Percentiles rank a stretch among this genome's conserved stretches.
These are phyloP conservation scores for Scelioninae gen. 2 DNA, from an alignment of 2,888 invertebrate genomes.

Conservation along the genomic window DNA sequence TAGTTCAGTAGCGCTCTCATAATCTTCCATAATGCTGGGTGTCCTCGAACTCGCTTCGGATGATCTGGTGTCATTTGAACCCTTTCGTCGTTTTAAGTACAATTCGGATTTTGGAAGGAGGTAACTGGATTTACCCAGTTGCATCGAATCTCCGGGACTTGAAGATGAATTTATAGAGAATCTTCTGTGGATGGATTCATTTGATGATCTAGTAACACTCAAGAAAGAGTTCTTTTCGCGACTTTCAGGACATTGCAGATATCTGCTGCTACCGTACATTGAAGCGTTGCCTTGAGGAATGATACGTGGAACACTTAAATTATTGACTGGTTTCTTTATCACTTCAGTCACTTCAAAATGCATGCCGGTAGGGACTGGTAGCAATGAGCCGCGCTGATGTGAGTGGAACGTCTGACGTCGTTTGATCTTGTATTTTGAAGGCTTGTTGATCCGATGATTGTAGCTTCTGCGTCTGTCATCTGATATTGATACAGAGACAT, in stretches of 20 bases:
- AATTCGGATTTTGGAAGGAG: constrained; percentile 61
- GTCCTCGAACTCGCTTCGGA: constrained; percentile 51
- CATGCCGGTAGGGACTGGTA: constrained; percentile 54
- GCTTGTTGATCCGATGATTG: constrained; percentile 65
- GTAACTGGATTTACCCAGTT: constrained; percentile 53
- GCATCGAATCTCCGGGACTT: constrained; percentile 56
- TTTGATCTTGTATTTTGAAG: constrained; percentile 70
- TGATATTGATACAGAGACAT: constrained; percentile 66
- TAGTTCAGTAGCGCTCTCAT: constrained; percentile 49
- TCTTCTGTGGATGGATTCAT: constrained; percentile 63
- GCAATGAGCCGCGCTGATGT: constrained; percentile 63
- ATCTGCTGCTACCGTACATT: constrained; percentile 75
- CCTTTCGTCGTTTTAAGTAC: constrained; percentile 58
- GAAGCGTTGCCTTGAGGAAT: constrained; percentile 71
- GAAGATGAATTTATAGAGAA: constrained; percentile 59
- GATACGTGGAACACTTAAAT: constrained; percentile 71
- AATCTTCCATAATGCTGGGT: constrained; percentile 57
- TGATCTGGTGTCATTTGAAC: constrained; percentile 49
- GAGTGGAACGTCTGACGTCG: constrained; percentile 75
- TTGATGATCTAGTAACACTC: constrained; percentile 63
- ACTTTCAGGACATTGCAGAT: constrained; percentile 56
- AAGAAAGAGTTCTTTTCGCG: constrained; percentile 65
- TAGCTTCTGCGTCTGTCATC: constrained; percentile 67
- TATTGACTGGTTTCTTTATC: constrained; percentile 69
- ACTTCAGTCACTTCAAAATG: constrained; percentile 72